These are phyloP conservation scores for Melopsittacus undulatus DNA, from an alignment of 2,797 vertebrate genomes.

Conservation along the genomic window DNA sequence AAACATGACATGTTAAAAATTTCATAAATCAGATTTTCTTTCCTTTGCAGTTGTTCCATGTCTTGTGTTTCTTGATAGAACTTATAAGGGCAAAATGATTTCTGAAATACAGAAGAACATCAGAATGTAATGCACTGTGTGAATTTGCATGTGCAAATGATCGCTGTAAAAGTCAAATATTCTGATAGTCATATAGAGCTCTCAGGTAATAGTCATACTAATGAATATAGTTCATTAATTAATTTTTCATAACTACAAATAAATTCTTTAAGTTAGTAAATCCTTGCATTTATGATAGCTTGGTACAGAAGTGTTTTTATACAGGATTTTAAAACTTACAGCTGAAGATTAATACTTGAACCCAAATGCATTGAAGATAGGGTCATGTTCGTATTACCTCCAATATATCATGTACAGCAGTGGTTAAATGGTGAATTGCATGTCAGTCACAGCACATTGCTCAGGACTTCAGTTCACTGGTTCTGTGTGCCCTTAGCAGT, in stretches of 20 bases:
- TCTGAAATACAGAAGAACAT: not conserved
- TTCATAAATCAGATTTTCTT: not conserved
- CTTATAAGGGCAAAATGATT: not conserved
- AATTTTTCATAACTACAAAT: not conserved
- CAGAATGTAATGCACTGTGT: not conserved
- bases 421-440: conserved; percentile 7
- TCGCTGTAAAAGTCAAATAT: not conserved
- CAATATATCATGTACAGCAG: not conserved
- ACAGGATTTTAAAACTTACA: not conserved
- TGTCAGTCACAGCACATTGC: conserved; percentile 5
- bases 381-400: not conserved
- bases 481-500: not conserved
- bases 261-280: not conserved
- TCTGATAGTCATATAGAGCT: not conserved
- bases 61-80: not conserved
- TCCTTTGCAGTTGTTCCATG: not conserved
- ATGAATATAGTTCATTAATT: not conserved
- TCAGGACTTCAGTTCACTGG: not conserved
- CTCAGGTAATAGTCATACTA: not conserved
- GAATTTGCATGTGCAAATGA: not conserved
- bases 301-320: not conserved
- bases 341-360: conserved; percentile 6
- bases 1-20: not conserved
- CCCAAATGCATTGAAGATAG: not conserved
- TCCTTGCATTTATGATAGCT: not conserved